These are phyloP conservation scores for Coreoperca whiteheadi DNA, from an alignment of 2,113 vertebrate genomes.

Conservation along the genomic window DNA sequence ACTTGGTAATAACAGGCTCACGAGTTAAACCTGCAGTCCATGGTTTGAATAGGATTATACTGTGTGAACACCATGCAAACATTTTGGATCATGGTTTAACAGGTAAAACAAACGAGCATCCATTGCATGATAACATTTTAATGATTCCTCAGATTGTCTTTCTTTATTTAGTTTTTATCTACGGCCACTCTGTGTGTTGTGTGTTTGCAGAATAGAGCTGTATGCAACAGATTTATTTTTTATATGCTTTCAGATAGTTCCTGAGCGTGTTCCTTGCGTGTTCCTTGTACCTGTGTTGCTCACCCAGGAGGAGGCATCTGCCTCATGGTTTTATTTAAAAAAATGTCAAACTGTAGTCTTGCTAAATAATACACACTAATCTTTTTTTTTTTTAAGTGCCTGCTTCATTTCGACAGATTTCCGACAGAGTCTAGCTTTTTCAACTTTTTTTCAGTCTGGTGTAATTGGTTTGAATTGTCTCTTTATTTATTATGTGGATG, in stretches of 20 bases:
- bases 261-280: slow-evolving; percentile 7
- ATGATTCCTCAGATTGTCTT: slow-evolving; percentile 33
- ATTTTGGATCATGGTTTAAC: slow-evolving; percentile 21
- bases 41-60: background rate
- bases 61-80: slow-evolving; percentile 15
- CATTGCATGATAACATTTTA: slow-evolving; percentile 65
- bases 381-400: slow-evolving; percentile 60
- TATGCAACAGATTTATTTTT: slow-evolving; percentile 58
- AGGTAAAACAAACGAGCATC: slow-evolving; percentile 22
- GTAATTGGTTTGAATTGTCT: slow-evolving; percentile 78
- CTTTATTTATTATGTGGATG: slow-evolving; percentile 86
- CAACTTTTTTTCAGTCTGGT: slow-evolving; percentile 64
- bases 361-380: slow-evolving; percentile 62
- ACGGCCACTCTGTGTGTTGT: slow-evolving; percentile 31
- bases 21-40: background rate
- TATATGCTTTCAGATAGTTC: slow-evolving; percentile 61
- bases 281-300: slow-evolving; percentile 43
- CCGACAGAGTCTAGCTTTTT: slow-evolving; percentile 60
- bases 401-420: slow-evolving; percentile 69
- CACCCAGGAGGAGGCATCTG: slow-evolving; percentile 55
- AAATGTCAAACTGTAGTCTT: slow-evolving; percentile 41
- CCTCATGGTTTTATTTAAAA: slow-evolving; percentile 44
- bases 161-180: slow-evolving; percentile 22
- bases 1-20: slow-evolving; percentile 1
- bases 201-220: slow-evolving; percentile 45